Percentiles rank a stretch among this genome's conserved stretches.
Evolutionary conservation across 2,113 vertebrate species (phyloP).

Genomic region (Ptilonorhynchus violaceus): DNA sequence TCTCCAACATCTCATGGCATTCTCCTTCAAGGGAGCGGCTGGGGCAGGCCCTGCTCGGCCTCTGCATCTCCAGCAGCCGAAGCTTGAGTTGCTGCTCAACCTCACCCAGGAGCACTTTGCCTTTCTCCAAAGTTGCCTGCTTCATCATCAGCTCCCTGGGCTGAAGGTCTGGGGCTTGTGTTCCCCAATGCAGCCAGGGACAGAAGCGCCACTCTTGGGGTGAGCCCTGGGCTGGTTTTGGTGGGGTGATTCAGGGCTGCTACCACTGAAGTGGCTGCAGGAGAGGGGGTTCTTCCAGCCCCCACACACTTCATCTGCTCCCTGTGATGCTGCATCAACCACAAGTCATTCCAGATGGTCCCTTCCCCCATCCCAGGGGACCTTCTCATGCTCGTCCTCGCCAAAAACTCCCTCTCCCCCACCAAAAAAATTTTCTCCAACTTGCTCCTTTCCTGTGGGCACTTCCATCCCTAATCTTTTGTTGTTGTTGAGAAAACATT

Average conservation of each 20-base stretch:
- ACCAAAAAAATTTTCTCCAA: not conserved
- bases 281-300: not conserved
- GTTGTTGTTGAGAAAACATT: not conserved
- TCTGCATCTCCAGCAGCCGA: not conserved
- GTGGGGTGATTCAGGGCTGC: not conserved
- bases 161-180: not conserved
- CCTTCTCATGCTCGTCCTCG: fast-evolving
- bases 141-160: not conserved
- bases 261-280: not conserved
- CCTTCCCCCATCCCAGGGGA: not conserved
- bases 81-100: not conserved
- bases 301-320: not conserved
- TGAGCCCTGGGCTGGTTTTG: not conserved
- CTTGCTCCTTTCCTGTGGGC: not conserved
- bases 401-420: not conserved
- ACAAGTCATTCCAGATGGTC: not conserved
- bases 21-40: not conserved
- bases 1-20: fast-evolving
- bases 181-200: not conserved
- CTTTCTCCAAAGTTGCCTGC: not conserved
- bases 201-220: fast-evolving
- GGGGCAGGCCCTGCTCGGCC: not conserved
- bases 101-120: not conserved
- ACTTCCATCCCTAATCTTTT: not conserved
- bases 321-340: fast-evolving